Percentiles rank a stretch among this genome's conserved stretches.
These are phyloP conservation scores for Vesta saturnalis DNA, from an alignment of 2,888 invertebrate genomes.

Conservation along the genomic window DNA sequence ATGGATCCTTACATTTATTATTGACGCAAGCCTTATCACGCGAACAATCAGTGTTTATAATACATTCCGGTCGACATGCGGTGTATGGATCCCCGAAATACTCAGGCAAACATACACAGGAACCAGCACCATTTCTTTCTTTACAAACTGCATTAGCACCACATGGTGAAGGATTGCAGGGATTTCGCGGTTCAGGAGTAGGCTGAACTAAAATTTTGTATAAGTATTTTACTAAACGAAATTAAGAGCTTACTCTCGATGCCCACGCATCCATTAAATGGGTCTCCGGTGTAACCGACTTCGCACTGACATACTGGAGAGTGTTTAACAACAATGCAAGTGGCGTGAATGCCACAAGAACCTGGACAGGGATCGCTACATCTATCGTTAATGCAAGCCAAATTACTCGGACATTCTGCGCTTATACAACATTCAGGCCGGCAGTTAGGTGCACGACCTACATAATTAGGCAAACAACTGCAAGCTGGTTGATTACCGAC, in stretches of 20 bases:
- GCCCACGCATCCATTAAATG: conserved; percentile 77
- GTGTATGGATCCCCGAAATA: conserved; percentile 90
- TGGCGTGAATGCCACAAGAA: conserved; percentile 82
- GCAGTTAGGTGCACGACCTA: conserved; percentile 87
- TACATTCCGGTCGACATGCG: conserved; percentile 87
- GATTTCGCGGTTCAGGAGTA: conserved; percentile 74
- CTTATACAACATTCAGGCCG: conserved; percentile 87
- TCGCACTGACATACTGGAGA: conserved; percentile 85
- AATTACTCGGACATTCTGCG: conserved; percentile 84
- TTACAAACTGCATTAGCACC: conserved; percentile 87
- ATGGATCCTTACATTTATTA: conserved; percentile 87
- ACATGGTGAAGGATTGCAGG: conserved; percentile 88
- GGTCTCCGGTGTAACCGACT: conserved; percentile 84
- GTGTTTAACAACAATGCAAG: conserved; percentile 84
- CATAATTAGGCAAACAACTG: conserved; percentile 80
- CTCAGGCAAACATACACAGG: conserved; percentile 83
- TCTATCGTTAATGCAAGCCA: conserved; percentile 84
- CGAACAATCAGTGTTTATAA: conserved; percentile 83
- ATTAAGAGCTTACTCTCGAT: conserved; percentile 50
- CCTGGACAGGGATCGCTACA: conserved; percentile 87
- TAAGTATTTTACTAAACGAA: not conserved
- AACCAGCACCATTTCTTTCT: conserved; percentile 83
- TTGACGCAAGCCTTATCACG: conserved; percentile 81
- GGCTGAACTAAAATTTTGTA: conserved; percentile 62
- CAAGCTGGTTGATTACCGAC: conserved; percentile 82